Conservation (phyloP, 2,888 invertebrate species). For the Rotaria macrura region DNA sequence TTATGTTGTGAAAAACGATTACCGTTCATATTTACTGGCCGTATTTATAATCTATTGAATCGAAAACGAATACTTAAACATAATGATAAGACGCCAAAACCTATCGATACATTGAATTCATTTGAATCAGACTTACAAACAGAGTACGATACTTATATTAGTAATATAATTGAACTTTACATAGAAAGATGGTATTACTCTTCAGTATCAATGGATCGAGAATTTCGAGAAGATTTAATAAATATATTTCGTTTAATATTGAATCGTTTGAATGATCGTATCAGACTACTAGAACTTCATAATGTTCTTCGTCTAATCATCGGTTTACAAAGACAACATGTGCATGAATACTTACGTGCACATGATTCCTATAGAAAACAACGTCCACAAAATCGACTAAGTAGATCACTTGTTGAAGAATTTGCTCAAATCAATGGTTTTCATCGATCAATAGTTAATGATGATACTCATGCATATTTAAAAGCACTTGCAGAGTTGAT, state of each 20-base stretch:
- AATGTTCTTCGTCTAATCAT: neutral
- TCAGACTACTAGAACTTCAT: neutral
- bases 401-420: neutral
- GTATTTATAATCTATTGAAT: neutral
- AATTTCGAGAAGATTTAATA: neutral
- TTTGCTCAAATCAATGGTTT: neutral
- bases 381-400: neutral
- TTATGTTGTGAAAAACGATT: neutral
- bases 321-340: neutral
- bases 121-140: neutral
- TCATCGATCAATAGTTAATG: neutral
- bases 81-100: neutral
- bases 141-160: constrained; percentile 15
- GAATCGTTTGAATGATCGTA: neutral
- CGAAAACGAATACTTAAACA: neutral
- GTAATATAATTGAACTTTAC: neutral
- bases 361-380: neutral
- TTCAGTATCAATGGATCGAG: neutral
- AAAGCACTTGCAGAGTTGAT: neutral
- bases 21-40: neutral
- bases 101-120: neutral
- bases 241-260: neutral
- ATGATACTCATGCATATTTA: neutral
- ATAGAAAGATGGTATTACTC: neutral
- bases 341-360: neutral